Conservation (phyloP, 2,797 vertebrate species). For the Limnodromus scolopaceus region DNA sequence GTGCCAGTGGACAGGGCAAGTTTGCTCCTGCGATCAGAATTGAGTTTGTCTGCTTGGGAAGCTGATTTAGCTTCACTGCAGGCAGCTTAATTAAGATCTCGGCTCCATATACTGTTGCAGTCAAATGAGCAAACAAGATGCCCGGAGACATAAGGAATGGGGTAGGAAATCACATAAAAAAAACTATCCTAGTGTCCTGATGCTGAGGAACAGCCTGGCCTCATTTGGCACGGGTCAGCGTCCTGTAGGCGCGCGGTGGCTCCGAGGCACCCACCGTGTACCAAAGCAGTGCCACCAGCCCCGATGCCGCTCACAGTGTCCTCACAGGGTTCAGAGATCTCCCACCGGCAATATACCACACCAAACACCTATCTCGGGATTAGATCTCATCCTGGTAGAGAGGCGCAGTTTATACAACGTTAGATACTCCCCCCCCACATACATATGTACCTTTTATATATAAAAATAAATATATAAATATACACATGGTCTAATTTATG, state of each 20-base stretch:
- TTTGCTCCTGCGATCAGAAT: accelerated
- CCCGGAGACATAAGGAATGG: background rate
- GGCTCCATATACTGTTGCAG: background rate
- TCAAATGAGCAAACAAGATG: background rate
- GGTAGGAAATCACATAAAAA: background rate
- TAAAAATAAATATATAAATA: background rate
- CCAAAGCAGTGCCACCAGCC: background rate
- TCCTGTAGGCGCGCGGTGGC: accelerated
- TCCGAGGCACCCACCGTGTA: accelerated
- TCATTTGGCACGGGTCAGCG: background rate
- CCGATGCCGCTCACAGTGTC: accelerated
- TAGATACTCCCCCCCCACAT: accelerated
- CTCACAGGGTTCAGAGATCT: background rate
- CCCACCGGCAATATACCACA: background rate
- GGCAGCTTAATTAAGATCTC: background rate
- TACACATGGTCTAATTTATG: constrained; percentile 24
- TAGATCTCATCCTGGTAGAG: background rate
- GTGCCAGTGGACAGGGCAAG: background rate
- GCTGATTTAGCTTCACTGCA: background rate
- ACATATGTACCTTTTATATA: no score
- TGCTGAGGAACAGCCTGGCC: background rate
- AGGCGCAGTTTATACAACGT: accelerated
- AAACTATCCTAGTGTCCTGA: background rate
- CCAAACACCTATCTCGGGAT: background rate
- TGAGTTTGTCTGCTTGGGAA: background rate